Conservation (phyloP, 2,113 vertebrate species). For the Miniopterus natalensis region DNA sequence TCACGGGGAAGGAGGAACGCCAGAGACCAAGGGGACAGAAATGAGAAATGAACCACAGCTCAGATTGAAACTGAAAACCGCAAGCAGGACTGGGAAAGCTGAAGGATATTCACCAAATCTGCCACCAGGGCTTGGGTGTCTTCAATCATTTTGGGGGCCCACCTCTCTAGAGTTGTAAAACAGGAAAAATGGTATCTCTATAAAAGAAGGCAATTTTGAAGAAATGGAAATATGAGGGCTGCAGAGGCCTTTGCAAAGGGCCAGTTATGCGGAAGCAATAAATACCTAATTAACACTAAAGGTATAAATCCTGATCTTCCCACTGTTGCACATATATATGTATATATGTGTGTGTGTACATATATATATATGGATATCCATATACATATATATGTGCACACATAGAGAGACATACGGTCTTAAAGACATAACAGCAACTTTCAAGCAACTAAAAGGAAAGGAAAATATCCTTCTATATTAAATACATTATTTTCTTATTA, state of each 20-base stretch:
- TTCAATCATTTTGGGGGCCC: neutral
- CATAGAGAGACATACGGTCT: neutral
- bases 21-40: neutral
- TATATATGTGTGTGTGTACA: neutral
- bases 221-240: neutral
- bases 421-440: neutral
- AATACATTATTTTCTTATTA: constrained; percentile 44
- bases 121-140: neutral
- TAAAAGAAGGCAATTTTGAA: neutral
- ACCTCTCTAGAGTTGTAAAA: neutral
- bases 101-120: neutral
- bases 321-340: neutral
- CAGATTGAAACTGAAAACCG: neutral
- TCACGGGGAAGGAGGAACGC: neutral
- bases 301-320: neutral
- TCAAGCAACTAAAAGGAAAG: constrained; percentile 21
- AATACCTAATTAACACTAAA: neutral
- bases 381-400: neutral
- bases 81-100: neutral
- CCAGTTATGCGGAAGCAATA: neutral
- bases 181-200: neutral
- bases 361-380: too few species aligned
- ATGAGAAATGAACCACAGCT: neutral
- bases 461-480: neutral
- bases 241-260: neutral